Evolutionary conservation across 2,113 vertebrate species (phyloP), one percentile per base, ranked within the genome.

Genomic region (Spermophilus dauricus): DNA sequence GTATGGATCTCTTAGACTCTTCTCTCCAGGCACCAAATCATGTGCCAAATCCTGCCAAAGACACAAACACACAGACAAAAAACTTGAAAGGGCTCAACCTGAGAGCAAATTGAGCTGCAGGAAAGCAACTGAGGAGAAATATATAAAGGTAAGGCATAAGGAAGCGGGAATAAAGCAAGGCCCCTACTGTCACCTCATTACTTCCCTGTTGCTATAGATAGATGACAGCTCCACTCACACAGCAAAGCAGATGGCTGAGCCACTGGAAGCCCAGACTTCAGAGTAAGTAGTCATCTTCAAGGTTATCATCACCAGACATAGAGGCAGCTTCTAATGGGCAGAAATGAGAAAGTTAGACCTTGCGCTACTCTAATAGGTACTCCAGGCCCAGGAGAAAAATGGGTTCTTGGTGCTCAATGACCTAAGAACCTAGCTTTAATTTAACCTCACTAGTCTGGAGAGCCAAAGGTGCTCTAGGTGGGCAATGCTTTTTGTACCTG

Each of bases 401-500:
- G 12, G 67, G 69, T 77, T 75, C 75, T 30, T 63, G 13, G 67
- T 45, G 45, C 61, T 92, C 42, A 45, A 3, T 4, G 76, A 84
- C 37, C 10, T 30, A 80, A 88, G 37, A 73, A 85, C 65, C 24
- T 69, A 77, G 18, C 22, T 42, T 34, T 32, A 56, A 87, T 37
- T 53, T 56, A 26, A 94, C 32, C 37, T 69, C n/a, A 37, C 80
- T 69, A 42, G 67, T 72, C 5, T 89, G 53, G 63, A 89, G 69
- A 77, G 4, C 24, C 34, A 61, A 56, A 56, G 75, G 51, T 3
- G 53, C 16, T 70, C 6, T 0, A 34, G 39, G 76, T 3, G 63
- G 76, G 12, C n/a, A 77, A 61, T 4, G 1, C 18, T 26, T 32
- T 16, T 3, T 16, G 70, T 97, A 99, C 99, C 99, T 97, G 99